These are phyloP conservation scores for Eurosta solidaginis DNA, from an alignment of 1,140 invertebrate genomes.

Conservation along the genomic window DNA sequence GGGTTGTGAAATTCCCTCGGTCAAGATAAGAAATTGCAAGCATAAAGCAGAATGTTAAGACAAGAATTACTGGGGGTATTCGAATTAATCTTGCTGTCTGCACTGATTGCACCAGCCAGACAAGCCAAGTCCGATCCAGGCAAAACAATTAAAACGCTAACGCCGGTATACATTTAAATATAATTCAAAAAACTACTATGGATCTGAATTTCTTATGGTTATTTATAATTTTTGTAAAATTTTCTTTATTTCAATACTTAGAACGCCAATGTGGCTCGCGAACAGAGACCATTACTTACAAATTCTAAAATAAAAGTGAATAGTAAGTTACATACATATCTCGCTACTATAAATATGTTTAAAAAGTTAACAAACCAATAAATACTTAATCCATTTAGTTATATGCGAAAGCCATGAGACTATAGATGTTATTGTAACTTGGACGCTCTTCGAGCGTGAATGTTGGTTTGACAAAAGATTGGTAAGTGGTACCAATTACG, in stretches of 20 bases:
- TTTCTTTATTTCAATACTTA: neutral
- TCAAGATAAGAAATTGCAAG: neutral
- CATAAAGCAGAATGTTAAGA: neutral
- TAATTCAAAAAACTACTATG: neutral
- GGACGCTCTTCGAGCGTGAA: conserved; percentile 44
- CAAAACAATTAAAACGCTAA: conserved; percentile 44
- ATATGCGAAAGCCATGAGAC: conserved; percentile 39
- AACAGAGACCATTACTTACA: conserved; percentile 47
- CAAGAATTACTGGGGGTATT: neutral
- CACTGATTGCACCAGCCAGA: neutral
- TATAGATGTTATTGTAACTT: conserved; percentile 42
- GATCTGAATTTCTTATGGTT: no score
- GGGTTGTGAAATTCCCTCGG: no score
- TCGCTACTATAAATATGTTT: conserved; percentile 25
- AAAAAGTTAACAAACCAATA: no score
- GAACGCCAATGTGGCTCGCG: conserved; percentile 38
- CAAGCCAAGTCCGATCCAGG: conserved; percentile 47
- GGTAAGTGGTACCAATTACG: neutral
- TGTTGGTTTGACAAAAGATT: conserved; percentile 35
- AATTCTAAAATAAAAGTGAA: conserved; percentile 50
- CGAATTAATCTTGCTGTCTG: neutral
- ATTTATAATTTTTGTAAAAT: neutral
- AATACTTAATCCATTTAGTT: conserved; percentile 35
- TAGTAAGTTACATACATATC: conserved; percentile 40
- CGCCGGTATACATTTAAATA: conserved; percentile 37